A percentile compares a stretch with the other conserved stretches of the same genome.
Conservation (phyloP, 2,797 vertebrate species). For the Acanthornis magna region DNA sequence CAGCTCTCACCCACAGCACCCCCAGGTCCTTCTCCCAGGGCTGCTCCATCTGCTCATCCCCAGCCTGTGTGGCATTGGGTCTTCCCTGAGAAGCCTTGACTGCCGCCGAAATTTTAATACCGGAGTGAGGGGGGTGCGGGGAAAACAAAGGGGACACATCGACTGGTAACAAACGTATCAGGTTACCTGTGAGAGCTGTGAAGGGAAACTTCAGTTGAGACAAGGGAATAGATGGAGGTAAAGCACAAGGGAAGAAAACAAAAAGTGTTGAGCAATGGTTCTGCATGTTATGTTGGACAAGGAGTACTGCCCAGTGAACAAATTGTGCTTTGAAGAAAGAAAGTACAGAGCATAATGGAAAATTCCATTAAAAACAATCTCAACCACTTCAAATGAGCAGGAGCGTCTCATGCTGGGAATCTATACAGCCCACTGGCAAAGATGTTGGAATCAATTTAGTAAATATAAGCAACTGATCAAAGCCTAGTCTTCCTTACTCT, state of each 20-base stretch:
- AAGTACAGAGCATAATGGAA: not conserved
- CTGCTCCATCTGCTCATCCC: not conserved
- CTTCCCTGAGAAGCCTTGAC: not conserved
- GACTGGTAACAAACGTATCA: not conserved
- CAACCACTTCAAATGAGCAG: conserved; percentile 1
- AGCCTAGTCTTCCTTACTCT: not conserved
- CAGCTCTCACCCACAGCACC: not conserved
- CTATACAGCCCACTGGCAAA: conserved; percentile 28
- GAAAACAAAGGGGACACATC: accelerated
- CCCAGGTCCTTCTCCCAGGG: not conserved
- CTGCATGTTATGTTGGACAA: not conserved
- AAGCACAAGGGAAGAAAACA: not conserved
- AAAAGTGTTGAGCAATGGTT: not conserved
- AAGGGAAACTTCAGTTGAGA: not conserved
- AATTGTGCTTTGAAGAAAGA: conserved; percentile 8
- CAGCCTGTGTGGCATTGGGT: not conserved
- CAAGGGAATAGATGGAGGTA: not conserved
- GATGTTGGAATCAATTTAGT: conserved; percentile 28
- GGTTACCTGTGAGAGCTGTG: not conserved
- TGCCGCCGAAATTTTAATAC: not conserved
- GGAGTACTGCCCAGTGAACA: not conserved
- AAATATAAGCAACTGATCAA: not conserved
- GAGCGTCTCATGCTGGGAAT: not conserved
- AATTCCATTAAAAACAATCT: conserved; percentile 34
- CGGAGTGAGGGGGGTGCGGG: too few relatives aligned